Conservation (phyloP, 2,113 vertebrate species). For the Chamaetylas fuelleborni region DNA sequence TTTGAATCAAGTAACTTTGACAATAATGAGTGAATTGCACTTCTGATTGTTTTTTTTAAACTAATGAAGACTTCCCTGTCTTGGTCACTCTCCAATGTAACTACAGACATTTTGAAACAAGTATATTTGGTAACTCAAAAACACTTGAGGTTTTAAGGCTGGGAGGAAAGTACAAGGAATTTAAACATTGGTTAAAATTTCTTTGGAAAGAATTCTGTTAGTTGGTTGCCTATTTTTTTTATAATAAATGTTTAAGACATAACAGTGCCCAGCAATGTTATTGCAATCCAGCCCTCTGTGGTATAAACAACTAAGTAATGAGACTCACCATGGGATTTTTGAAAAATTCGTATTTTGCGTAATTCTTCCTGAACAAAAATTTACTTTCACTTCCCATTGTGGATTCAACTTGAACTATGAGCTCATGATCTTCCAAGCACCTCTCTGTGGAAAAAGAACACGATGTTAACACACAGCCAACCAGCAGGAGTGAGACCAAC, state of each 20-base stretch:
- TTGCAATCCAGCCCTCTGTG: neutral
- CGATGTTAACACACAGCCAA: neutral
- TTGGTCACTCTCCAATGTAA: neutral
- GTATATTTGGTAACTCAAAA: neutral
- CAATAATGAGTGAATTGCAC: neutral
- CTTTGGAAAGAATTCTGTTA: neutral
- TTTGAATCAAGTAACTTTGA: neutral
- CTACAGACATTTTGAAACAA: neutral
- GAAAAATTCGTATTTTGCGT: conserved; percentile 98
- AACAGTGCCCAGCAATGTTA: neutral
- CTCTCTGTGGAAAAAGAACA: conserved; percentile 78
- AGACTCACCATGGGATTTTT: conserved; percentile 90
- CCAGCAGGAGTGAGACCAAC: neutral
- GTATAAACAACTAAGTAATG: neutral
- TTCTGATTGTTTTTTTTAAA: neutral
- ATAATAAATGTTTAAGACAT: neutral
- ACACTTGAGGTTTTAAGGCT: neutral
- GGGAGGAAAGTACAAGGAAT: neutral
- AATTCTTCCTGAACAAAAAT: conserved; percentile 98
- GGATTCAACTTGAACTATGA: conserved; percentile 89
- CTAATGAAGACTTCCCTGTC: neutral
- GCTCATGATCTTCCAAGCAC: conserved; percentile 94
- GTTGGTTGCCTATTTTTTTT: neutral
- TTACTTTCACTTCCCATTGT: conserved; percentile 92
- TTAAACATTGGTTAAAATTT: neutral